phyloP scores from a whole-genome alignment of 2,797 vertebrate species.

The Eurystomus glaucurus region DNA sequence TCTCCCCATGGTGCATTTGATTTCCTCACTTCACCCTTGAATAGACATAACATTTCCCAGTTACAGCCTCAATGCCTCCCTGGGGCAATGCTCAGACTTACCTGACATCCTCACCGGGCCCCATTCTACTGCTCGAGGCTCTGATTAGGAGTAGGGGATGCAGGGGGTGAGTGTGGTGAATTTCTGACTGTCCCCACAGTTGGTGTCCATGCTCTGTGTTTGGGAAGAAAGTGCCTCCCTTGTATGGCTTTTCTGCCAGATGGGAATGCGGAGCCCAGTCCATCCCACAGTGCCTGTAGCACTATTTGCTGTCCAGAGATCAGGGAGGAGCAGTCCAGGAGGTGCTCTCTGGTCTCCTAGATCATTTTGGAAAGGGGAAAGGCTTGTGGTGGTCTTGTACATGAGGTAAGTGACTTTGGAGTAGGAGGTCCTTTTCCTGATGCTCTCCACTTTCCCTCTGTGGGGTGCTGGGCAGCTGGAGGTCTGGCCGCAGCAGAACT shows the following conservation, averaged over 20 bases:
- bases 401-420: constrained; percentile 15
- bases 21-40: background rate
- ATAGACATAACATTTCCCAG: background rate
- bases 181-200: background rate
- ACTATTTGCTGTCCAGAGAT: background rate
- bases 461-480: background rate
- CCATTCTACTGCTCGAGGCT: background rate
- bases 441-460: background rate
- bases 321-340: background rate
- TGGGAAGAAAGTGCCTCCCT: background rate
- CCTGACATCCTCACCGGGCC: background rate
- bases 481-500: background rate
- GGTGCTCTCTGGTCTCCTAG: background rate
- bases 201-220: background rate
- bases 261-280: background rate
- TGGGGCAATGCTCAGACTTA: background rate
- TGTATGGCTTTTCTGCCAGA: background rate
- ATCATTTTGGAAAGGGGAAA: background rate
- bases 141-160: background rate
- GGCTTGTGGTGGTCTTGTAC: background rate
- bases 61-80: background rate
- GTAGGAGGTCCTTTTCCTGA: background rate
- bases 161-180: background rate
- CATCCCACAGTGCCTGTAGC: background rate
- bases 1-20: constrained; percentile 23